These are phyloP conservation scores for Meiosimyza platycephala DNA, from an alignment of 2,888 invertebrate genomes.

Conservation along the genomic window DNA sequence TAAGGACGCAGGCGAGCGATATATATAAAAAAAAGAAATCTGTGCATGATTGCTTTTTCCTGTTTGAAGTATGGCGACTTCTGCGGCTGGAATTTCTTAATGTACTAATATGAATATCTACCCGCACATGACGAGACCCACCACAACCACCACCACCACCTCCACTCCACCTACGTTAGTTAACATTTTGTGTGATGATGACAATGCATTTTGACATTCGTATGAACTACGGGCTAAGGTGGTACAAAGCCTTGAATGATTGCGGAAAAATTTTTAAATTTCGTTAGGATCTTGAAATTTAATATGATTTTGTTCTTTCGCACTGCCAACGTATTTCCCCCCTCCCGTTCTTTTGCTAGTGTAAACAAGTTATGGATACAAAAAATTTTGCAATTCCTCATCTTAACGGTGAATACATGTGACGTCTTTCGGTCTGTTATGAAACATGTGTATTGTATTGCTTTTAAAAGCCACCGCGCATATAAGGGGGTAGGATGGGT, in stretches of 20 bases:
- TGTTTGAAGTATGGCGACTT: slow-evolving; percentile 31
- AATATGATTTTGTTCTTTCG: slow-evolving; percentile 17
- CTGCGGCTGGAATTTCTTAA: slow-evolving; percentile 28
- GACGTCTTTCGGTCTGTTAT: too few species aligned
- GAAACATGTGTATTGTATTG: too few species aligned
- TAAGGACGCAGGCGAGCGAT: slow-evolving; percentile 38
- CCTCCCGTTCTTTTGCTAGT: slow-evolving; percentile 10
- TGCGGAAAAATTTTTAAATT: slow-evolving; percentile 59
- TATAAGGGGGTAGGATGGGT: too few species aligned
- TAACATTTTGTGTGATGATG: slow-evolving; percentile 50
- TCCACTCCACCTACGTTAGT: neutral
- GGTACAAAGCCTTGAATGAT: slow-evolving; percentile 48
- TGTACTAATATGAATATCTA: slow-evolving; percentile 28
- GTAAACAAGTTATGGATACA: slow-evolving; percentile 58
- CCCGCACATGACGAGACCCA: slow-evolving; percentile 15
- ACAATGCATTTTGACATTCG: slow-evolving; percentile 59
- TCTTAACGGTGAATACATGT: slow-evolving; percentile 1
- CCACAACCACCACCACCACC: neutral
- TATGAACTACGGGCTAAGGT: slow-evolving; percentile 26
- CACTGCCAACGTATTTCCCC: neutral
- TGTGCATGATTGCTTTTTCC: slow-evolving; percentile 64
- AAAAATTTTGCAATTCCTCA: slow-evolving; percentile 60
- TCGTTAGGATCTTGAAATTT: slow-evolving; percentile 39
- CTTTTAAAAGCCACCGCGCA: too few species aligned
- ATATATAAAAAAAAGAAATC: slow-evolving; percentile 58